Evolutionary conservation across 2,888 invertebrate genomes (phyloP), one percentile per base, ranked within the genome.

Genomic region (Cosmorhoe ocellata): DNA sequence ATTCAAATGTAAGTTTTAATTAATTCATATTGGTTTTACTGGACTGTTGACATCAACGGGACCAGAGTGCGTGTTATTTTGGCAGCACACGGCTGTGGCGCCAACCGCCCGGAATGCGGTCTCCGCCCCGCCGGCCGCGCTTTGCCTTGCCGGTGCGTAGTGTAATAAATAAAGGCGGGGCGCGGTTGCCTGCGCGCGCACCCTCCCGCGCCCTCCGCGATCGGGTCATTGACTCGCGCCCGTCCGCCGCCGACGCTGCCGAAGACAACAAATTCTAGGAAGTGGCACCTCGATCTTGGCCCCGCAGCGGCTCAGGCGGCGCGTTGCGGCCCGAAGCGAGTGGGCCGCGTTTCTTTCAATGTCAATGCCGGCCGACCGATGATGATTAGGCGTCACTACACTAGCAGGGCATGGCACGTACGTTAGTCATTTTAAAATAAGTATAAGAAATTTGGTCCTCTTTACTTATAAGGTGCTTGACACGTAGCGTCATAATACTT

Each of bases 161-260:
- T 84, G 88, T 89, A 89, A 88, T 88, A 88, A 89, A 88, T 88
- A 89, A 89, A 89, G 87, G 88, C 87, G 87, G 89, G 87, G 89
- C 87, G 84, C 85, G 83, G 84, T 81, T 85, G 84, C 83, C 84
- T 87, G 88, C 87, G 88, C 82, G 87, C 88, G 87, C 88, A 88
- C 86, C 84, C 82, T 86, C 87, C 86, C 87, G 81, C 84, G 76
- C 81, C 81, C 75, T 80, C 77, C 74, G 80, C 78, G 79, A 76
- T 81, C 79, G 71, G 89, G 89, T 88, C 89, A 84, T 86, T 88
- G 89, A 89, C 89, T 82, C 78, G 67, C 64, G 72, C 69, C 73
- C 75, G 72, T 63, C 74, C 71, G 71, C 76, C 66, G 64, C 59
- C 64, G 77, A 75, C 75, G 78, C 76, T 69, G 79, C 67, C 66